Conservation (phyloP, 1,140 invertebrate genomes). For the Gryllus bimaculatus region DNA sequence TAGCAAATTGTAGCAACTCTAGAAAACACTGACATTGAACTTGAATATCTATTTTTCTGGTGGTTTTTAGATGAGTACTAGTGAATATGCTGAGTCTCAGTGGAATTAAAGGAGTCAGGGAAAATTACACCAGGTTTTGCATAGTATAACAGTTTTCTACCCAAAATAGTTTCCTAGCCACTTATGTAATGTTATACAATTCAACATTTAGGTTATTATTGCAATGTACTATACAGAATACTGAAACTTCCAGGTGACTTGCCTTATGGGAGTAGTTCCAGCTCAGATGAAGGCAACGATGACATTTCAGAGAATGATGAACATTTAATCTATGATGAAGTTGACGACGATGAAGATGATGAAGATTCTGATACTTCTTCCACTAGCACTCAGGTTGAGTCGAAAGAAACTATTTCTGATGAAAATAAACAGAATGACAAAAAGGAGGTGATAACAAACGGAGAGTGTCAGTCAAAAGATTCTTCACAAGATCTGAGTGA, state of each 20-base stretch:
- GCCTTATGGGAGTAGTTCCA: constrained; percentile 15
- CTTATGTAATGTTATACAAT: too few species aligned
- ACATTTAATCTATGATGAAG: constrained; percentile 17
- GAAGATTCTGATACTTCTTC: neutral
- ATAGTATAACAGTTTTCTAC: too few species aligned
- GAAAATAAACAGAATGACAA: constrained; percentile 9
- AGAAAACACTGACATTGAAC: too few species aligned
- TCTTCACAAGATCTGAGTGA: neutral
- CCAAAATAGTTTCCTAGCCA: too few species aligned
- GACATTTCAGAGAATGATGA: constrained; percentile 25
- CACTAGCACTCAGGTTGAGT: neutral
- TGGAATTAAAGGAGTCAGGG: too few species aligned
- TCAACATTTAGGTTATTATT: neutral
- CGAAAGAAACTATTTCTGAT: constrained; percentile 6
- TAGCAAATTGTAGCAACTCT: too few species aligned
- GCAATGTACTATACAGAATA: neutral
- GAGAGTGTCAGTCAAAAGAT: neutral
- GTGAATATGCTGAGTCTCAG: too few species aligned
- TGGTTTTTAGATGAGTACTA: too few species aligned
- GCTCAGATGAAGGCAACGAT: constrained; percentile 20
- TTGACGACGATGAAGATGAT: constrained; percentile 5
- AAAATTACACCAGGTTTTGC: too few species aligned
- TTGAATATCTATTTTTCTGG: too few species aligned
- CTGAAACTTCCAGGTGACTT: constrained; percentile 12
- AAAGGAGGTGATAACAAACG: neutral